These are phyloP conservation scores for Gymnodraco acuticeps DNA, from an alignment of 2,797 vertebrate genomes.

Conservation along the genomic window DNA sequence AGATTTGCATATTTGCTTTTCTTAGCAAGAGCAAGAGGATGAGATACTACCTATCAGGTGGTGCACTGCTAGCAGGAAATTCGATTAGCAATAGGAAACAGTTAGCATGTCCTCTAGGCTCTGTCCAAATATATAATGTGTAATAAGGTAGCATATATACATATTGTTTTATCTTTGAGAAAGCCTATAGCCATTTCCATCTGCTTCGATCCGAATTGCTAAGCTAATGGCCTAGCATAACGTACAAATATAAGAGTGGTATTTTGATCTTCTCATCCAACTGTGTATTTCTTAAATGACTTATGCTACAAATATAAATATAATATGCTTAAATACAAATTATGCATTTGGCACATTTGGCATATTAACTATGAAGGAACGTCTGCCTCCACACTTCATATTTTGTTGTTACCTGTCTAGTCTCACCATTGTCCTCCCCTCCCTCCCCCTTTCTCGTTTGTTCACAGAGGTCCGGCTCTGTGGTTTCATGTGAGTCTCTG, in stretches of 20 bases:
- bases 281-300: not conserved
- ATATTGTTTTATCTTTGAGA: not conserved
- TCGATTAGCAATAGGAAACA: constrained; percentile 10
- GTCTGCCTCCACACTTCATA: not conserved
- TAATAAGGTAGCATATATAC: constrained; percentile 9
- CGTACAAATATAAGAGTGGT: not conserved
- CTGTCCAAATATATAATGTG: constrained; percentile 10
- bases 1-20: constrained; percentile 12
- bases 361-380: not conserved
- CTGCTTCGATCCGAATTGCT: not conserved
- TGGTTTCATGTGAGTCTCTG: constrained; percentile 44
- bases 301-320: too few species aligned
- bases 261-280: not conserved
- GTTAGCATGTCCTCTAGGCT: not conserved
- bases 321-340: too few species aligned
- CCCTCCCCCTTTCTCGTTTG: too few species aligned
- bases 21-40: not conserved
- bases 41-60: constrained; percentile 1
- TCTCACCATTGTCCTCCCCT: constrained; percentile 10
- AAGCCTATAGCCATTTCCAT: not conserved
- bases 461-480: constrained; percentile 16
- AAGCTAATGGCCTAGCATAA: not conserved
- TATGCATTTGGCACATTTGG: not conserved
- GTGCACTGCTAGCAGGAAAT: constrained; percentile 11
- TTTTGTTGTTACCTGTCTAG: not conserved